Percentiles rank a stretch among this genome's conserved stretches.
These are phyloP conservation scores for Canis aureus DNA, from an alignment of 2,113 vertebrate genomes.

Conservation along the genomic window DNA sequence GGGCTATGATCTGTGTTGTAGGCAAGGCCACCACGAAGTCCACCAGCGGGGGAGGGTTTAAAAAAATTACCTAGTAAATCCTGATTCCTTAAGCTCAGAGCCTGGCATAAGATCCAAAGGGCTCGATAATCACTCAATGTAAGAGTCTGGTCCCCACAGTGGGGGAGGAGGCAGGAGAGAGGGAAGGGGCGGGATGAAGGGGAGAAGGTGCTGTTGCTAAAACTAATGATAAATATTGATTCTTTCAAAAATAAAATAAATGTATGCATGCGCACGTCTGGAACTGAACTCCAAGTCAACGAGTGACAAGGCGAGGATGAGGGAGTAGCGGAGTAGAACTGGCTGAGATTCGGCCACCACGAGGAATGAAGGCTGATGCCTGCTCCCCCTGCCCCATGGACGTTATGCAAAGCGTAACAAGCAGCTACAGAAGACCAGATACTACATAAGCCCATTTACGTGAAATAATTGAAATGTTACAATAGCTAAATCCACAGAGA, in stretches of 20 bases:
- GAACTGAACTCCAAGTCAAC: background rate
- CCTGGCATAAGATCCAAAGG: background rate
- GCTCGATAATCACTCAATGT: background rate
- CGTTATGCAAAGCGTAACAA: background rate
- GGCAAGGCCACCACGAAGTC: background rate
- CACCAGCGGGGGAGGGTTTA: background rate
- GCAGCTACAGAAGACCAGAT: background rate
- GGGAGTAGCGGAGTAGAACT: no score
- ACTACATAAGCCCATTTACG: background rate
- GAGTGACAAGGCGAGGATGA: background rate
- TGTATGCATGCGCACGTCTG: background rate
- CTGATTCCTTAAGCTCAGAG: background rate
- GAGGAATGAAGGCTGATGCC: background rate
- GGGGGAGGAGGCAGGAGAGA: fast-evolving
- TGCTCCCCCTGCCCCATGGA: background rate
- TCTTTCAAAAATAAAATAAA: background rate
- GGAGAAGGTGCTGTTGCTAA: background rate
- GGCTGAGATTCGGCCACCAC: background rate
- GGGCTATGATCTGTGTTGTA: background rate
- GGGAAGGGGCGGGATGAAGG: background rate
- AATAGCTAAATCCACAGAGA: background rate
- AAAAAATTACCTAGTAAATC: background rate
- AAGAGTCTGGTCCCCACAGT: background rate
- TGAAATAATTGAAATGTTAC: background rate
- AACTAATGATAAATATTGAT: background rate